phyloP scores from a whole-genome alignment of 2,797 vertebrate genomes.

The Peromyscus aztecus region DNA sequence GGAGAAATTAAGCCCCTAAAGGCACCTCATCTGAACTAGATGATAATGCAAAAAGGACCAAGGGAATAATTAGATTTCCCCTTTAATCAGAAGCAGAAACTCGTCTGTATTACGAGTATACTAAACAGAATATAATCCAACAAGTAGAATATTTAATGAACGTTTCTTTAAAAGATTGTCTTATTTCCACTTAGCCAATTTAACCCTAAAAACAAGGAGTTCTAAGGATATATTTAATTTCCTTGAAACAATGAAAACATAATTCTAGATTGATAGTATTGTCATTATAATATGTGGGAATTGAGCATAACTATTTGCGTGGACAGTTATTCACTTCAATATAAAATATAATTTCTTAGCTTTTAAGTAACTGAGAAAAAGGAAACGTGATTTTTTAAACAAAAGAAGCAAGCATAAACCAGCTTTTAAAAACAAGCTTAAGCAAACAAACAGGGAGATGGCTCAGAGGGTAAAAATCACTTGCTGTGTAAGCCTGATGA shows the following conservation, averaged over 20 bases:
- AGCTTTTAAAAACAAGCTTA: slow-evolving; percentile 24
- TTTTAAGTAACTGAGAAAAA: slow-evolving; percentile 45
- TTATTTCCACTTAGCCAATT: slow-evolving; percentile 31
- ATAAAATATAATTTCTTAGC: slow-evolving; percentile 50
- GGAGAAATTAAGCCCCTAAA: slow-evolving; percentile 43
- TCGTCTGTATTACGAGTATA: background rate
- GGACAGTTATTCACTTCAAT: background rate
- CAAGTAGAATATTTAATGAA: background rate
- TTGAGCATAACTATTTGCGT: slow-evolving; percentile 36
- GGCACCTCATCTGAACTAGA: slow-evolving; percentile 32
- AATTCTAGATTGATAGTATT: slow-evolving; percentile 48
- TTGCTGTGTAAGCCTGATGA: background rate
- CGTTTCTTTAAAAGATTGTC: slow-evolving; percentile 1
- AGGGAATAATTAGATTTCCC: slow-evolving; percentile 23
- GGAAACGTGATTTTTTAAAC: slow-evolving; percentile 51
- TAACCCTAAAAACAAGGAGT: slow-evolving; percentile 8
- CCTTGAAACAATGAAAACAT: slow-evolving; percentile 34
- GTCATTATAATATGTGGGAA: slow-evolving; percentile 47
- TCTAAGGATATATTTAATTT: slow-evolving; percentile 39
- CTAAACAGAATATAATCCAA: slow-evolving; percentile 33
- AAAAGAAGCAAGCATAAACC: slow-evolving; percentile 34
- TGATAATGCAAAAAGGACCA: slow-evolving; percentile 43
- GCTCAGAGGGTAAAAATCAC: background rate
- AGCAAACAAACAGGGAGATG: slow-evolving; percentile 33
- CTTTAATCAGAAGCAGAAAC: slow-evolving; percentile 41